phyloP scores from a whole-genome alignment of 2,113 vertebrate species.

The Amia ocellicauda region DNA sequence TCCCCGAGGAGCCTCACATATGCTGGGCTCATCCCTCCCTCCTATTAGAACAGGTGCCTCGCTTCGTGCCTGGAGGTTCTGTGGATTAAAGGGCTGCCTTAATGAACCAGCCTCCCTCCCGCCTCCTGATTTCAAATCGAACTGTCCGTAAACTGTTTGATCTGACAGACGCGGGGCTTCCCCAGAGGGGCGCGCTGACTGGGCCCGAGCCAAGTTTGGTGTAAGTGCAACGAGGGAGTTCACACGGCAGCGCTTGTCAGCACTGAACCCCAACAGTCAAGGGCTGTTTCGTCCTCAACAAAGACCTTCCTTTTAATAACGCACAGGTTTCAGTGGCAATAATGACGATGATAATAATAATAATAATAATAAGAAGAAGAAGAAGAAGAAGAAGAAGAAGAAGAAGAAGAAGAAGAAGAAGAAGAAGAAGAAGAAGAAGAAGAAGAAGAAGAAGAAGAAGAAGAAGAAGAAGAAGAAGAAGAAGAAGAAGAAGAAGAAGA shows the following conservation, averaged over 20 bases:
- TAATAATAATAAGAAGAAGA: too few species aligned
- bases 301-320: too few species aligned
- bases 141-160: conserved; percentile 27
- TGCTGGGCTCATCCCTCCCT: conserved; percentile 3
- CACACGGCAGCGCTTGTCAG: not conserved
- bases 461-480: too few species aligned
- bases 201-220: conserved; percentile 18
- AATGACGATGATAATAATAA: too few species aligned
- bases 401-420: too few species aligned
- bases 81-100: conserved; percentile 22
- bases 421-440: too few species aligned
- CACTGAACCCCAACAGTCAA: not conserved
- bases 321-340: too few species aligned
- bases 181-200: not conserved
- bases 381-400: too few species aligned
- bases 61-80: conserved; percentile 13
- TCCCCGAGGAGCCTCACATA: conserved; percentile 19
- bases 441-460: too few species aligned
- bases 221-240: conserved; percentile 8
- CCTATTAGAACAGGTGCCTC: conserved; percentile 20
- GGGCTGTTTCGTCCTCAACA: too few species aligned
- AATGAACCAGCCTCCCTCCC: conserved; percentile 20
- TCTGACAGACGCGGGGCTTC: conserved; percentile 14
- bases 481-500: too few species aligned
- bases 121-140: conserved; percentile 25